These are phyloP conservation scores for Epinotia brunnichana DNA, from an alignment of 2,888 invertebrate species.

Conservation along the genomic window DNA sequence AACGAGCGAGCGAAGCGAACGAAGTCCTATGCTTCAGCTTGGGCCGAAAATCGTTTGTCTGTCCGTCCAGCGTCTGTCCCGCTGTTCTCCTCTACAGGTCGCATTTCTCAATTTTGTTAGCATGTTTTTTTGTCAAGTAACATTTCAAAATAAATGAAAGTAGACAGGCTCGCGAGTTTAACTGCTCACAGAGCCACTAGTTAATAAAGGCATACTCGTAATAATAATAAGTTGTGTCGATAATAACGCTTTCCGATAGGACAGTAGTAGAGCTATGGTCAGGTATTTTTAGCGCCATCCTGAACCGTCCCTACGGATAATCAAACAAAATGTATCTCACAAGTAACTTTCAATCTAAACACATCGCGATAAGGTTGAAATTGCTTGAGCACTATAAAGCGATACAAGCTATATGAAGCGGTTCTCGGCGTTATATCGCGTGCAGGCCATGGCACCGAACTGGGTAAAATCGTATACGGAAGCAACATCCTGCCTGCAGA, in stretches of 20 bases:
- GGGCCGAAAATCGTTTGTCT: too few species aligned
- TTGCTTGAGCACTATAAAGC: background rate
- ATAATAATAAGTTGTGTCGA: background rate
- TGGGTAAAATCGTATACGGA: slow-evolving; percentile 33
- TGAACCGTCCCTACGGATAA: background rate
- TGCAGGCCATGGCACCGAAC: slow-evolving; percentile 14
- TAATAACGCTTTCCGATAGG: background rate
- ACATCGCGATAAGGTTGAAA: background rate
- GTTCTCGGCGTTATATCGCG: slow-evolving; percentile 16
- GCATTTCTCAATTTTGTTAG: too few species aligned
- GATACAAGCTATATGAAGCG: too few species aligned
- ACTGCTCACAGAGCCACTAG: too few species aligned
- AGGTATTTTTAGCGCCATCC: background rate
- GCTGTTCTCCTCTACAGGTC: too few species aligned
- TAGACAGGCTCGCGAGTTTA: too few species aligned
- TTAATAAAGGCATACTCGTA: background rate
- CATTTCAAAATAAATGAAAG: too few species aligned
- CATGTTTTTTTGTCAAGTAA: too few species aligned
- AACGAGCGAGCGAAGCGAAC: too few species aligned
- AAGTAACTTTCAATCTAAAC: background rate
- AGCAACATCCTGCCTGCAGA: slow-evolving; percentile 35
- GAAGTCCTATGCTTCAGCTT: too few species aligned
- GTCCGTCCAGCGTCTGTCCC: too few species aligned
- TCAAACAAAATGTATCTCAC: background rate
- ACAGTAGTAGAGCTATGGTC: background rate